Percentiles rank a stretch among this genome's conserved stretches.
Conservation (phyloP, 2,797 vertebrate species). For the Tympanoctomys barrerae region DNA sequence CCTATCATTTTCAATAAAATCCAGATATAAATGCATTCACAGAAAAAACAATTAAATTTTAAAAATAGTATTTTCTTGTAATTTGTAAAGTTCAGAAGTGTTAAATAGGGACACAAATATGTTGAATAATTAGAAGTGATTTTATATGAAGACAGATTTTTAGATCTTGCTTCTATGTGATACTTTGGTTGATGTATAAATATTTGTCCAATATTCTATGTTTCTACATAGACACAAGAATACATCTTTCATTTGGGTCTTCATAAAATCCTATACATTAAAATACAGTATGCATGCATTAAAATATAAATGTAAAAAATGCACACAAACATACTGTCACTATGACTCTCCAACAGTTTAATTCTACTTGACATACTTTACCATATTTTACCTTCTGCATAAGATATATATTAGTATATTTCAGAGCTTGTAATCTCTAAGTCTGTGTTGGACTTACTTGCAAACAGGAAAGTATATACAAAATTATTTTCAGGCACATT, state of each 20-base stretch:
- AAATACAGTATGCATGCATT: neutral
- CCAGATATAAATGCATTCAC: neutral
- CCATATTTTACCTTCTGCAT: neutral
- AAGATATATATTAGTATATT: neutral
- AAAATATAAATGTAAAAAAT: neutral
- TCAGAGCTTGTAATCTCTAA: neutral
- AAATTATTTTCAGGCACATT: neutral
- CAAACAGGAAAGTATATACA: neutral
- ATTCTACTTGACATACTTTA: neutral
- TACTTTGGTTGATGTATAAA: neutral
- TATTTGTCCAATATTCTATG: neutral
- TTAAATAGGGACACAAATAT: neutral
- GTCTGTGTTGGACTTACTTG: neutral
- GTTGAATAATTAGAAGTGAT: neutral
- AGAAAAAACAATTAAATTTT: neutral
- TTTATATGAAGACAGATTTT: neutral
- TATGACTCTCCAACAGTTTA: neutral
- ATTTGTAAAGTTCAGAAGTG: neutral
- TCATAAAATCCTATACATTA: neutral
- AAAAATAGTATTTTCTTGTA: neutral
- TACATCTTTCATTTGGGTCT: neutral
- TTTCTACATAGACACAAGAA: neutral
- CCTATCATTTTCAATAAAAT: neutral
- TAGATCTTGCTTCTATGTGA: neutral
- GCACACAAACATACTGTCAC: neutral